These are phyloP conservation scores for Branchellion lobata DNA, from an alignment of 2,888 invertebrate genomes.

Conservation along the genomic window DNA sequence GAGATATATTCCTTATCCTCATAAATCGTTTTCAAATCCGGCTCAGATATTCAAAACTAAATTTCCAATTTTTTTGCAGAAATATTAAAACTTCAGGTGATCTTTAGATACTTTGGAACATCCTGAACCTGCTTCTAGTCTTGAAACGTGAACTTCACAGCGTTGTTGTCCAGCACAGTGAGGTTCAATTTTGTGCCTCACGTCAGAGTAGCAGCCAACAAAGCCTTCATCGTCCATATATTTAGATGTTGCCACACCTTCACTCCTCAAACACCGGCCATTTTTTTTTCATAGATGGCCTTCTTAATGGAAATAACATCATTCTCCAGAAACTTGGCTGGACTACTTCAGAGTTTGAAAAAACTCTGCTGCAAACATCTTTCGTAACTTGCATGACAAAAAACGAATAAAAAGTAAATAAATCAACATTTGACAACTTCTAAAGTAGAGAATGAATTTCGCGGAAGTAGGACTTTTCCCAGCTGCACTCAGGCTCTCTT, in stretches of 20 bases:
- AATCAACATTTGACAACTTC: too few relatives aligned
- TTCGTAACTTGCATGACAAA: too few relatives aligned
- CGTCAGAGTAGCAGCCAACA: constrained; percentile 40
- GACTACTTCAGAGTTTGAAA: constrained; percentile 32
- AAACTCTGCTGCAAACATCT: neutral
- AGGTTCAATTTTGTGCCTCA: constrained; percentile 19
- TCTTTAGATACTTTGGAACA: constrained; percentile 12
- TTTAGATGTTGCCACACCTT: constrained; percentile 21
- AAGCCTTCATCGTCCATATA: constrained; percentile 25
- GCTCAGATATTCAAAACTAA: too few relatives aligned
- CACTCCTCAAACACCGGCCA: constrained; percentile 28
- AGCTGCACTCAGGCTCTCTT: too few relatives aligned
- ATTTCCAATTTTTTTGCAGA: neutral
- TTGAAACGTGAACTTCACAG: constrained; percentile 35
- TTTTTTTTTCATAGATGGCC: constrained; percentile 13
- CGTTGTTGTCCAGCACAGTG: constrained; percentile 39
- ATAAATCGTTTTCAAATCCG: too few relatives aligned
- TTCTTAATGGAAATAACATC: constrained; percentile 26
- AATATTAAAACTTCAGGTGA: constrained; percentile 16
- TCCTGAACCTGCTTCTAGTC: constrained; percentile 18
- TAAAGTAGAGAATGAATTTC: too few relatives aligned
- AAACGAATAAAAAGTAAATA: too few relatives aligned
- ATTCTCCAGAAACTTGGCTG: constrained; percentile 25
- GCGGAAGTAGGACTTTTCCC: too few relatives aligned
- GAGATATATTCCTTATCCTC: too few relatives aligned